A percentile compares a stretch with the other conserved stretches of the same genome.
These are phyloP conservation scores for Vannuccia rotundouncinata DNA, from an alignment of 2,888 invertebrate genomes.

Conservation along the genomic window DNA sequence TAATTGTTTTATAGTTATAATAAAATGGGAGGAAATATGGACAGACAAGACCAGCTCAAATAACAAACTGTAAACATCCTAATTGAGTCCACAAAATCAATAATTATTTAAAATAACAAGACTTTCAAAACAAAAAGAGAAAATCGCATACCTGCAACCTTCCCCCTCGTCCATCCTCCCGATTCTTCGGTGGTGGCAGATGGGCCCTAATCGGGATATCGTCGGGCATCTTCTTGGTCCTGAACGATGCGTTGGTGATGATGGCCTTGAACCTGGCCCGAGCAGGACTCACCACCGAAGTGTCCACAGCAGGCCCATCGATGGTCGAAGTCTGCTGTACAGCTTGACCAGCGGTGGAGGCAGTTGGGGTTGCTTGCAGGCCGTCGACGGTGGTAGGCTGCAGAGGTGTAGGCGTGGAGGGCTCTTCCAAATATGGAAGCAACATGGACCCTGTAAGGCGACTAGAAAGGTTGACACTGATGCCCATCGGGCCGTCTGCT, in stretches of 20 bases:
- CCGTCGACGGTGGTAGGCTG: background rate
- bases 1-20: too few species aligned
- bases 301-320: background rate
- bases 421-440: too few species aligned
- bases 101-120: too few species aligned
- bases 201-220: slow-evolving; percentile 44
- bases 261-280: slow-evolving; percentile 66
- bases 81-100: too few species aligned
- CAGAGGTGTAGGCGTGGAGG: too few species aligned
- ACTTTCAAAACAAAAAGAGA: too few species aligned
- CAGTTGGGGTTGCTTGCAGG: background rate
- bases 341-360: background rate
- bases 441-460: background rate
- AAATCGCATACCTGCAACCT: too few species aligned
- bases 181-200: background rate
- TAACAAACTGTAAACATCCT: too few species aligned
- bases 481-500: slow-evolving; percentile 73
- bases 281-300: slow-evolving; percentile 13
- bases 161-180: background rate
- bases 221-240: slow-evolving; percentile 91
- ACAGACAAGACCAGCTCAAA: too few species aligned
- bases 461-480: slow-evolving; percentile 65
- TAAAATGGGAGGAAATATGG: too few species aligned
- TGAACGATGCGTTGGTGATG: slow-evolving; percentile 95
- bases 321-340: background rate